Base-by-base conservation (phyloP, 2,113 vertebrate species). In the Aepyceros melampus region DNA sequence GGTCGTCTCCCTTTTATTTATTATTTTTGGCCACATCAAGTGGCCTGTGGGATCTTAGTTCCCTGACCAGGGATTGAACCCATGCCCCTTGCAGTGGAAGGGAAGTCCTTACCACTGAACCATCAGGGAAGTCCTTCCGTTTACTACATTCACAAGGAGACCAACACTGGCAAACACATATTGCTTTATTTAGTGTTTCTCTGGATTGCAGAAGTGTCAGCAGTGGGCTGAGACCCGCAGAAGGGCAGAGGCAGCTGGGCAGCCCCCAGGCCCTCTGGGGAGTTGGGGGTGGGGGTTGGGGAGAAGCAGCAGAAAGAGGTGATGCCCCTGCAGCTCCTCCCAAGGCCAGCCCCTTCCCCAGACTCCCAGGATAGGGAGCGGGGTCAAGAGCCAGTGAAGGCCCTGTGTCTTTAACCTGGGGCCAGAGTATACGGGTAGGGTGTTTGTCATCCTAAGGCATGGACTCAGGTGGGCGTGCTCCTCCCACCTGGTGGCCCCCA, bases 131-230 rank as follows among this genome's bases (percentile, higher is more conserved):
- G 45, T 79, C 76, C 60, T 76, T 76, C 53, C 0, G 45, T 58
- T 31, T 76, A 88, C 91, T 40, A 56, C 13, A 14, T 29, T 43
- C 82, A 93, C 36, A 56, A 83, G 45, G 55, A 95, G 60, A 93
- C 87, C 23, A 7, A 8, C 8, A 4, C 55, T 98, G 96, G 97
- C 98, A 98, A 97, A 98, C 91, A 98, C 83, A 33, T 97, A 98
- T 97, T 96, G 98, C 97, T 98, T 98, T 98, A 98, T 98, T 98
- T 98, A 98, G 98, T 98, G 98, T 98, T 98, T 97, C 94, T 98
- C 97, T 97, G 98, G 97, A 94, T 96, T 91, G 89, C 97, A 97
- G 96, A 98, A 97, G 95, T 98, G 96, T 97, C 94, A 96, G 98
- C 95, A 93, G 94, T 97, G 94, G 90, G 94, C 97, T 74, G 49